Evolutionary conservation across 2,113 vertebrate species (phyloP), one percentile per base, ranked within the genome.

Genomic region (Carettochelys insculpta): DNA sequence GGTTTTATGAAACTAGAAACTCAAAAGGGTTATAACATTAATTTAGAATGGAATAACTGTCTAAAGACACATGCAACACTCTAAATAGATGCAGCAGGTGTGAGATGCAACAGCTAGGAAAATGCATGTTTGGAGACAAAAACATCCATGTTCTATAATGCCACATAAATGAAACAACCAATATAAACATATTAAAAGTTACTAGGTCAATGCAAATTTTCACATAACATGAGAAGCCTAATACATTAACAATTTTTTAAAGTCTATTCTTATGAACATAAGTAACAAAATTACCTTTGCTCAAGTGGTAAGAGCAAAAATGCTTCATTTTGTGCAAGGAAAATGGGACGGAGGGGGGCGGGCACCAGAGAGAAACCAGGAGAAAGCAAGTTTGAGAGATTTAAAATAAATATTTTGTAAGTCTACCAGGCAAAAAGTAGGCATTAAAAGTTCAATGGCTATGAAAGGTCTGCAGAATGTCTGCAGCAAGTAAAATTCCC

Each of bases 1-100:
- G 61, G 53, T 96, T 96, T 95, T 85, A 83, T 88, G 93, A 81
- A 97, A 95, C 80, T 82, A 76, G 91, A 85, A 77, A 82, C 65
- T 95, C 41, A 93, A 80, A n/a, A n/a, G n/a, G n/a, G n/a, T 27
- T 61, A 91, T 92, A 79, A 94, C 45, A 88, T 73, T 95, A 86
- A 82, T 87, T 96, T 87, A 88, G 94, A 96, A 95, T 80, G 93
- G 8, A 24, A 87, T 58, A 88, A 96, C 95, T 61, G 6, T 88
- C 80, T 92, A 89, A 58, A 89, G 92, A 92, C 80, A 90, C 81
- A 96, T 3, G 45, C 4, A 71, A 54, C 83, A 71, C 22, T 82
- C 8, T 73, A 91, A 91, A 87, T 79, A 96, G 34, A 77, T 71
- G 80, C 20, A 82, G 52, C 45, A 91, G 79, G 81, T 31, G 31